Evolutionary conservation across 2,113 vertebrate species (phyloP).

Genomic region (Argyrosomus japonicus): DNA sequence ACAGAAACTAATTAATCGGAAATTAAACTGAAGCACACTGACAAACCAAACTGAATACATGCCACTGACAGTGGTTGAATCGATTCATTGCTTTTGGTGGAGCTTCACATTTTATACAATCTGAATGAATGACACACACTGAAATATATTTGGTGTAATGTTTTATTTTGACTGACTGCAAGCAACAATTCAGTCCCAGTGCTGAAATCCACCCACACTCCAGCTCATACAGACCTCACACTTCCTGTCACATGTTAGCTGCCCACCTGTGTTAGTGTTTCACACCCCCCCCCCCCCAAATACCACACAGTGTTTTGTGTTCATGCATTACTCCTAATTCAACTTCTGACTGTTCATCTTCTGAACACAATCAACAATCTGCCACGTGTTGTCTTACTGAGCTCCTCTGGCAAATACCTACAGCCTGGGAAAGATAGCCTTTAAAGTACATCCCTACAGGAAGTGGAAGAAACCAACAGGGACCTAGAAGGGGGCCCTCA

Average conservation of each 20-base stretch:
- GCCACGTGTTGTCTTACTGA: too few relatives aligned
- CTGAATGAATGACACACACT: not conserved
- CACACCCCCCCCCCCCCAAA: too few relatives aligned
- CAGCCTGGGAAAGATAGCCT: too few relatives aligned
- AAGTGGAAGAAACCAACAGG: too few relatives aligned
- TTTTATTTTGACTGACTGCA: not conserved
- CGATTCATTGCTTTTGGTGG: not conserved
- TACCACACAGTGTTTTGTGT: too few relatives aligned
- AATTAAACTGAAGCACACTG: not conserved
- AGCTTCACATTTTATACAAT: not conserved
- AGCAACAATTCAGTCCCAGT: not conserved
- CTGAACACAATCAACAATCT: too few relatives aligned
- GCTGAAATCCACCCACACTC: not conserved
- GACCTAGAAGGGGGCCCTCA: too few relatives aligned
- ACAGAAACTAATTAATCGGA: not conserved
- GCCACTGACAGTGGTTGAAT: not conserved
- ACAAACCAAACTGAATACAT: not conserved
- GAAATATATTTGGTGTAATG: not conserved
- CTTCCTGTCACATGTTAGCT: not conserved
- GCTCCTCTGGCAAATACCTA: too few relatives aligned
- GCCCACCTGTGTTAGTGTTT: too few relatives aligned
- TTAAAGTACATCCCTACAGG: too few relatives aligned
- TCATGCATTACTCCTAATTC: too few relatives aligned
- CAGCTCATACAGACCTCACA: not conserved
- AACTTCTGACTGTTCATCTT: too few relatives aligned